phyloP scores from a whole-genome alignment of 2,113 vertebrate genomes.

The Brienomyrus longianalis region DNA sequence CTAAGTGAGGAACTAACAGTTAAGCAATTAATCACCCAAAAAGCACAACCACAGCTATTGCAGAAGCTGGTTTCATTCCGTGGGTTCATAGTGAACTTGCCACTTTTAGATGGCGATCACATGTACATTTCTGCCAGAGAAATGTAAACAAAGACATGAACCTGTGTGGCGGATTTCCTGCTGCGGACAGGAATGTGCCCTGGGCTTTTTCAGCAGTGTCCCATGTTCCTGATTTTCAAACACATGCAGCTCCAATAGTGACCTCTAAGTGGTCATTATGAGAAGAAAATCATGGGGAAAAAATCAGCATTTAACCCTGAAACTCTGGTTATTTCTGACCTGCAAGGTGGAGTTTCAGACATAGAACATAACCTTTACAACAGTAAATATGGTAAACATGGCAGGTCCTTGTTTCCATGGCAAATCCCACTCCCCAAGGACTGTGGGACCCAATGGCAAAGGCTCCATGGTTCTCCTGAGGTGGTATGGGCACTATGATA shows the following conservation, averaged over 20 bases:
- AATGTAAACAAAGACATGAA: neutral
- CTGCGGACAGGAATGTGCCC: neutral
- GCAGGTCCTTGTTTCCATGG: neutral
- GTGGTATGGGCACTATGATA: neutral
- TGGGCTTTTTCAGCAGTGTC: neutral
- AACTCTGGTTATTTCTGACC: neutral
- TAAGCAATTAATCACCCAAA: neutral
- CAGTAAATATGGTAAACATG: neutral
- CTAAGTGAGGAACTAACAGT: neutral
- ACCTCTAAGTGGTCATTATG: neutral
- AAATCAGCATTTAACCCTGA: neutral
- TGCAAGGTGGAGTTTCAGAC: neutral
- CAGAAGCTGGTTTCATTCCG: neutral
- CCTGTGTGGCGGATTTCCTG: neutral
- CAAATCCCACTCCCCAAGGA: neutral
- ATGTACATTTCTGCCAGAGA: neutral
- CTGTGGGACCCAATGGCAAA: neutral
- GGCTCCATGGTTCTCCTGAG: neutral
- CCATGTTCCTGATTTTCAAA: neutral
- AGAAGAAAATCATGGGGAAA: neutral
- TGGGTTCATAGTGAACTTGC: neutral
- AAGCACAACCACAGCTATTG: neutral
- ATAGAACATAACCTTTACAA: neutral
- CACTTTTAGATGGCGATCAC: neutral
- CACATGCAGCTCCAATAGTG: neutral